Conservation (phyloP, 2,888 invertebrate genomes). For the Agrilus mali region DNA sequence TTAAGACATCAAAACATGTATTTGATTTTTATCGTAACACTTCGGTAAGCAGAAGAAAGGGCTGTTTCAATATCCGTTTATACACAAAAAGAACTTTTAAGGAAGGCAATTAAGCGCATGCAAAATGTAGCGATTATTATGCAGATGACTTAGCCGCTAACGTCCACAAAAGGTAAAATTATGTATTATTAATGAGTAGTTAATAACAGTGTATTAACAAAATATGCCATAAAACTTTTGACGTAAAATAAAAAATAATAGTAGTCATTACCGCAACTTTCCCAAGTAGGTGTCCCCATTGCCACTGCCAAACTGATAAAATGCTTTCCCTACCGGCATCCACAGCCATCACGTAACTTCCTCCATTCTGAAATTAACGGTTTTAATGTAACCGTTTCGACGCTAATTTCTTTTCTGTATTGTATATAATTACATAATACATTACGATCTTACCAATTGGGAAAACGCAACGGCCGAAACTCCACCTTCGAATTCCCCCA, state of each 20-base stretch:
- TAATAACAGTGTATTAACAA: too few relatives aligned
- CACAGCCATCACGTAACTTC: slow-evolving; percentile 79
- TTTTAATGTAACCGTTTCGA: not conserved
- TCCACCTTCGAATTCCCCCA: slow-evolving; percentile 80
- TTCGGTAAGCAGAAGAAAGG: too few relatives aligned
- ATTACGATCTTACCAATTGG: slow-evolving; percentile 49
- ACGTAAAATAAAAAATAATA: not conserved
- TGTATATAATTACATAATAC: not conserved
- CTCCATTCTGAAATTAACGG: slow-evolving; percentile 56
- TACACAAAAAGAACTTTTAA: too few relatives aligned
- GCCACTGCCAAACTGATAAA: slow-evolving; percentile 91
- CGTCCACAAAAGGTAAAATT: too few relatives aligned
- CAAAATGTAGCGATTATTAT: too few relatives aligned
- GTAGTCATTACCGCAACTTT: slow-evolving; percentile 73
- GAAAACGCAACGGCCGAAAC: slow-evolving; percentile 84
- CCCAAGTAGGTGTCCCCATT: slow-evolving; percentile 83
- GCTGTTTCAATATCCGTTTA: too few relatives aligned
- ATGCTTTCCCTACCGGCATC: slow-evolving; percentile 84
- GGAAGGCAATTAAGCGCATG: too few relatives aligned
- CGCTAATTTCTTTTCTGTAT: not conserved
- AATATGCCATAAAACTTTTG: not conserved
- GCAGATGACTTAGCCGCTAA: too few relatives aligned
- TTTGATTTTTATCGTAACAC: too few relatives aligned
- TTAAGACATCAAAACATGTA: too few relatives aligned
- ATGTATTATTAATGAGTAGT: too few relatives aligned